Percentiles rank a stretch among this genome's conserved stretches.
Evolutionary conservation across 2,797 vertebrate genomes (phyloP).

Genomic region (Potorous gilbertii): DNA sequence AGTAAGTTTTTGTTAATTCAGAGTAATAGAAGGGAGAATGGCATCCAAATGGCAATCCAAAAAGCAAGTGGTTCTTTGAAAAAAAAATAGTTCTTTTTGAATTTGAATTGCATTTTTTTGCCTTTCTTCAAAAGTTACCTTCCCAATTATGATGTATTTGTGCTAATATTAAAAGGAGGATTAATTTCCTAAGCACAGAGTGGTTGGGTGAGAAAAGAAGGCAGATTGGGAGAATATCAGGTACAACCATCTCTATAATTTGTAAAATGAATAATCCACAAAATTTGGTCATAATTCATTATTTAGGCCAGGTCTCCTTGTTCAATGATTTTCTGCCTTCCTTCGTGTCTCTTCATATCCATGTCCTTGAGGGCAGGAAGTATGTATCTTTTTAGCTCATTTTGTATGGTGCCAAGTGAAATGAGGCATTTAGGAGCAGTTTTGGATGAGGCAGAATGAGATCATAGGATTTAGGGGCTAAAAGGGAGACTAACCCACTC

Average conservation of each 20-base stretch:
- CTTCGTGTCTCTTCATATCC: not conserved
- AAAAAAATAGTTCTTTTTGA: conserved; percentile 7
- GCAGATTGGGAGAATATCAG: not conserved
- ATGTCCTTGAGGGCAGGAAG: not conserved
- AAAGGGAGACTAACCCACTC: not conserved
- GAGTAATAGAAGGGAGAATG: not conserved
- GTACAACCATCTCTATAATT: not conserved
- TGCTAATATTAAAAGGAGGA: conserved; percentile 12
- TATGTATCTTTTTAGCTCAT: not conserved
- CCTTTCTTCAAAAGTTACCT: conserved; percentile 2
- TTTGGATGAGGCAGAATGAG: not conserved
- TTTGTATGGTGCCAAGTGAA: not conserved
- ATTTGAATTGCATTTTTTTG: conserved; percentile 13
- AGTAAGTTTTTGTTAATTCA: conserved; percentile 17
- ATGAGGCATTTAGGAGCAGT: not conserved
- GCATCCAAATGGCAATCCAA: not conserved
- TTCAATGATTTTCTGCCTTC: not conserved
- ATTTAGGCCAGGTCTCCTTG: not conserved
- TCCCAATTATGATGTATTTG: not conserved
- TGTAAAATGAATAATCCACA: not conserved
- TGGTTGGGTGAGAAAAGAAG: not conserved
- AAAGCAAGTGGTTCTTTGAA: conserved; percentile 21
- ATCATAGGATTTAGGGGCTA: not conserved
- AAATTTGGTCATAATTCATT: not conserved
- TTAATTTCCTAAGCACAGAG: not conserved